phyloP scores from a whole-genome alignment of 2,797 vertebrate genomes.

The Lacerta agilis region DNA sequence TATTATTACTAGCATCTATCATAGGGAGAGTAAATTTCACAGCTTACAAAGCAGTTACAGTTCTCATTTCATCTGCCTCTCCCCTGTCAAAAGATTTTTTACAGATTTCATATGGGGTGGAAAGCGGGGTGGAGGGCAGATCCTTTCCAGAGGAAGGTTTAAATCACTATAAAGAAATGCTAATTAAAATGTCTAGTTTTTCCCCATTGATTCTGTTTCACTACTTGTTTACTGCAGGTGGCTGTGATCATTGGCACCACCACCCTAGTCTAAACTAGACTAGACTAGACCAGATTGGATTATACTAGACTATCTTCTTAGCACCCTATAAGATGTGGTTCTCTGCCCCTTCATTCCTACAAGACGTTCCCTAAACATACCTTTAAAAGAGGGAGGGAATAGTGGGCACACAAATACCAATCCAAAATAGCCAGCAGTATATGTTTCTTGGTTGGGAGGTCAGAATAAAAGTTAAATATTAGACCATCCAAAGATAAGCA shows the following conservation, averaged over 20 bases:
- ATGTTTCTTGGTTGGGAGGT: background rate
- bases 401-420: background rate
- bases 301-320: background rate
- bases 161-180: background rate
- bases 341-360: background rate
- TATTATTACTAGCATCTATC: constrained; percentile 18
- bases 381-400: background rate
- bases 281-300: too few relatives aligned
- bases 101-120: background rate
- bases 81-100: background rate
- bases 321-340: background rate
- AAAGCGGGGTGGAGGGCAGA: background rate
- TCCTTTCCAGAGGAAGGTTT: background rate
- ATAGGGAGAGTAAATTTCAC: constrained; percentile 9
- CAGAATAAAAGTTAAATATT: background rate
- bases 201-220: background rate
- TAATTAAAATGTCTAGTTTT: background rate
- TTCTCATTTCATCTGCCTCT: background rate
- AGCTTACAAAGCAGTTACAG: background rate
- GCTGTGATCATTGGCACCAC: too few relatives aligned
- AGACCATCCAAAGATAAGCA: background rate
- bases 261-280: background rate
- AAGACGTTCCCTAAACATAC: background rate
- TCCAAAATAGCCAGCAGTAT: background rate
- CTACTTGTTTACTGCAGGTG: background rate